Evolutionary conservation across 23 tunicate species (phyloP).

Genomic region (Phallusia fumigata): DNA sequence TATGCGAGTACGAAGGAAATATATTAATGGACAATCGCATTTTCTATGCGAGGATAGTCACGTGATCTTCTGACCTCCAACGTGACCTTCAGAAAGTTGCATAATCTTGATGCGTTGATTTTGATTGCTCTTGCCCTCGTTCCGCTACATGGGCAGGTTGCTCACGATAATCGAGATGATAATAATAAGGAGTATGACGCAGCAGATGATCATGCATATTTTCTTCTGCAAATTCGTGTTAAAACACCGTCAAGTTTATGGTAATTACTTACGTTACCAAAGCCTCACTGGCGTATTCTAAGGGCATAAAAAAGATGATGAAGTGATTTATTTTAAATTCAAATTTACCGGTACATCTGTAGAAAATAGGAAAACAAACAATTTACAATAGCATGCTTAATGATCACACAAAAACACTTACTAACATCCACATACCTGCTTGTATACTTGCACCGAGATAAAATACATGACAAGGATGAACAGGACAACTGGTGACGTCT

Average conservation of each 20-base stretch:
- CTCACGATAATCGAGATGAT: slow-evolving; percentile 42
- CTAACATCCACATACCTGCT: not conserved
- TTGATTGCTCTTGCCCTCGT: not conserved
- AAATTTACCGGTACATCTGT: too few species aligned
- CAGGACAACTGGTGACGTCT: not conserved
- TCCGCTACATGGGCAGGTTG: slow-evolving; percentile 18
- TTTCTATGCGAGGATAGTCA: too few species aligned
- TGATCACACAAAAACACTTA: not conserved
- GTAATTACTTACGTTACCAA: too few species aligned
- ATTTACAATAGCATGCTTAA: not conserved
- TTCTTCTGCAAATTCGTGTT: slow-evolving; percentile 48
- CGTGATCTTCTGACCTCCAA: too few species aligned
- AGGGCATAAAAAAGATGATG: too few species aligned
- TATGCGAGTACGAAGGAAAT: too few species aligned
- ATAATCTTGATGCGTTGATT: too few species aligned
- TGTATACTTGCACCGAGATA: not conserved
- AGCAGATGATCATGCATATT: slow-evolving; percentile 68
- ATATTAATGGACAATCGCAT: too few species aligned
- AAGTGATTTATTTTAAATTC: too few species aligned
- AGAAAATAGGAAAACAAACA: not conserved
- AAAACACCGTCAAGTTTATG: too few species aligned
- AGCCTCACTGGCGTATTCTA: too few species aligned
- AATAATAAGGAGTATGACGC: slow-evolving; percentile 58
- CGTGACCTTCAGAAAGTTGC: too few species aligned
- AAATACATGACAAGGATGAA: not conserved